Conservation (phyloP, 2,797 vertebrate genomes). For the Falco concolor region DNA sequence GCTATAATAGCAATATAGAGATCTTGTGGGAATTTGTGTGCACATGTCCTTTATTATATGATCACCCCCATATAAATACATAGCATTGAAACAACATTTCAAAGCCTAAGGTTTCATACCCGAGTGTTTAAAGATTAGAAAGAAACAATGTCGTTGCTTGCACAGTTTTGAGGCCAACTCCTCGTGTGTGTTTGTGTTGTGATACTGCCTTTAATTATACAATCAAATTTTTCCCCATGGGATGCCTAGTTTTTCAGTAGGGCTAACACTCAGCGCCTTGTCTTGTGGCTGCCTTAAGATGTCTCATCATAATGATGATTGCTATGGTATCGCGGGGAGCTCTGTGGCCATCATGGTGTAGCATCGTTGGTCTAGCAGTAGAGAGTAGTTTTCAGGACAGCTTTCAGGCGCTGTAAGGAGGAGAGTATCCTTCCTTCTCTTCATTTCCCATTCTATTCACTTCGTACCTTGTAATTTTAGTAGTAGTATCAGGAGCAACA, state of each 20-base stretch:
- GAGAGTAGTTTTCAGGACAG: not conserved
- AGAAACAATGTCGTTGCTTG: not conserved
- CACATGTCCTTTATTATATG: not conserved
- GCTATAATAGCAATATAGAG: not conserved
- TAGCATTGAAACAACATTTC: not conserved
- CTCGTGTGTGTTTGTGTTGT: not conserved
- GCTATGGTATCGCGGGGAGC: not conserved
- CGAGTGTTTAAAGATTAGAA: not conserved
- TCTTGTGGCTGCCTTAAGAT: not conserved
- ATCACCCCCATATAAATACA: not conserved
- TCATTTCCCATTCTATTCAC: not conserved
- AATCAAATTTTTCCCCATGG: not conserved
- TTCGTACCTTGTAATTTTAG: not conserved
- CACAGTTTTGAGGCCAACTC: not conserved
- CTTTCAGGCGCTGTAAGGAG: not conserved
- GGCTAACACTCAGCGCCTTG: not conserved
- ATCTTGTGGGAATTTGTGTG: not conserved
- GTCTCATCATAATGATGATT: not conserved
- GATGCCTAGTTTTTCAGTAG: not conserved
- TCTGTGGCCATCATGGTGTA: not conserved
- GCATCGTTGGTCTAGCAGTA: not conserved
- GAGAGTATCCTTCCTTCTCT: not conserved
- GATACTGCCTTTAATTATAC: not conserved
- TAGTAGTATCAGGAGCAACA: not conserved
- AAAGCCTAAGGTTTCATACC: not conserved